phyloP scores from a whole-genome alignment of 1,140 invertebrate genomes.

The Camponotus vicinus region DNA sequence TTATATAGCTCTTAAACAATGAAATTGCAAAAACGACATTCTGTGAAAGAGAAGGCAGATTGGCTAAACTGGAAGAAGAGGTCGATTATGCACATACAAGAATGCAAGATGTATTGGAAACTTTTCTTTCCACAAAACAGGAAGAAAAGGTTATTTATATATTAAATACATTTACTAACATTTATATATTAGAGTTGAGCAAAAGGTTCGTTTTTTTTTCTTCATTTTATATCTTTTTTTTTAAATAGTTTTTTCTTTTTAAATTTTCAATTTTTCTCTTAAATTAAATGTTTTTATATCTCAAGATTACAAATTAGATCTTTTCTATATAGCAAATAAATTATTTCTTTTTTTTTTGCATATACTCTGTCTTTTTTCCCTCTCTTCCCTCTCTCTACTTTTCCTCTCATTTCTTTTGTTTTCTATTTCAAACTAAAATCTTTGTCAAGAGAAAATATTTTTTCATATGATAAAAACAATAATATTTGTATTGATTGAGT shows the following conservation, averaged over 20 bases:
- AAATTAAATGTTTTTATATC: not conserved
- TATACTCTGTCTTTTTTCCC: no score
- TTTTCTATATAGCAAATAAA: not conserved
- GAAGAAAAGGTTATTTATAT: slow-evolving; percentile 75
- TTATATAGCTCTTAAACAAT: slow-evolving; percentile 77
- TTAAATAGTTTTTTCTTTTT: not conserved
- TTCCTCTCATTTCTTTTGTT: not conserved
- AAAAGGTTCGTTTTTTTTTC: not conserved
- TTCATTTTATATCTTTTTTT: not conserved
- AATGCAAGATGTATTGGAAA: slow-evolving; percentile 83
- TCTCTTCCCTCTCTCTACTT: no score
- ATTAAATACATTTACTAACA: not conserved
- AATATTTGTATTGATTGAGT: not conserved
- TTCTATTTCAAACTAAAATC: slow-evolving; percentile 2
- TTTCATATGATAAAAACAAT: not conserved
- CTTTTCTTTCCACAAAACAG: slow-evolving; percentile 76
- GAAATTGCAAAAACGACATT: slow-evolving; percentile 75
- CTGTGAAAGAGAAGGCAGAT: slow-evolving; percentile 72
- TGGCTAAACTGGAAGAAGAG: slow-evolving; percentile 82
- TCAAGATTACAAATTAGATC: no score
- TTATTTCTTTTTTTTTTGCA: not conserved
- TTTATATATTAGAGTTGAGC: not conserved
- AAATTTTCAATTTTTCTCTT: not conserved
- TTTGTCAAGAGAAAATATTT: not conserved
- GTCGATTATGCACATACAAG: slow-evolving; percentile 81